Evolutionary conservation across 1,140 invertebrate species (phyloP).

Genomic region (Nebria ingens): DNA sequence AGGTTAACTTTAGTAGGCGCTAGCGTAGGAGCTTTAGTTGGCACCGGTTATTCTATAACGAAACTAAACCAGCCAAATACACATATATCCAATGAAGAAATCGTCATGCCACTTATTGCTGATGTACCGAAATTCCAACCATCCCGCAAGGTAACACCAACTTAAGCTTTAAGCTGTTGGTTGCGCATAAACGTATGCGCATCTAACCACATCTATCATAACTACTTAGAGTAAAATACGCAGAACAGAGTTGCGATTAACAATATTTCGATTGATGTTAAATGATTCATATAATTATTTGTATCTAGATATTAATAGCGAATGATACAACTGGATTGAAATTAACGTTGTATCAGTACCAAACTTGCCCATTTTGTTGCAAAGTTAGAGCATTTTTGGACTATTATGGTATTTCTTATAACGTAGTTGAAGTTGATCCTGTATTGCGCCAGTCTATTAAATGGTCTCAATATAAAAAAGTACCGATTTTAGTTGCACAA

Average conservation of each 20-base stretch:
- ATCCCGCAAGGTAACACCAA: slow-evolving; percentile 33
- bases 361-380: slow-evolving; percentile 97
- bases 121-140: slow-evolving; percentile 38
- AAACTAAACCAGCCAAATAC: slow-evolving; percentile 33
- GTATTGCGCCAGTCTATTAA: slow-evolving; percentile 82
- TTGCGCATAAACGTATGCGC: not conserved
- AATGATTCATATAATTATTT: slow-evolving; percentile 10
- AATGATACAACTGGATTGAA: slow-evolving; percentile 66
- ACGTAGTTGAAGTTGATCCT: slow-evolving; percentile 94
- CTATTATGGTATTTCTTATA: slow-evolving; percentile 88
- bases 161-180: too few relatives aligned
- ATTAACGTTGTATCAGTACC: slow-evolving; percentile 88
- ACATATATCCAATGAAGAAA: slow-evolving; percentile 37
- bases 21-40: slow-evolving; percentile 39
- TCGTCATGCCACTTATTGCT: slow-evolving; percentile 37
- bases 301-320: slow-evolving; percentile 47
- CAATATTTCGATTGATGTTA: slow-evolving; percentile 9
- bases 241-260: slow-evolving; percentile 18
- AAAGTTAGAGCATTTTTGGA: slow-evolving; percentile 93
- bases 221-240: slow-evolving; percentile 12
- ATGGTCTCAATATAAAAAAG: slow-evolving; percentile 93
- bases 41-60: slow-evolving; percentile 39
- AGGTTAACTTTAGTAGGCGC: slow-evolving; percentile 41
- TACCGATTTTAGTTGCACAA: slow-evolving; percentile 83
- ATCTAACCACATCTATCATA: slow-evolving; percentile 5